These are phyloP conservation scores for Plumapathes pennacea DNA, from an alignment of 92 coral and sea anemone species.

Conservation along the genomic window DNA sequence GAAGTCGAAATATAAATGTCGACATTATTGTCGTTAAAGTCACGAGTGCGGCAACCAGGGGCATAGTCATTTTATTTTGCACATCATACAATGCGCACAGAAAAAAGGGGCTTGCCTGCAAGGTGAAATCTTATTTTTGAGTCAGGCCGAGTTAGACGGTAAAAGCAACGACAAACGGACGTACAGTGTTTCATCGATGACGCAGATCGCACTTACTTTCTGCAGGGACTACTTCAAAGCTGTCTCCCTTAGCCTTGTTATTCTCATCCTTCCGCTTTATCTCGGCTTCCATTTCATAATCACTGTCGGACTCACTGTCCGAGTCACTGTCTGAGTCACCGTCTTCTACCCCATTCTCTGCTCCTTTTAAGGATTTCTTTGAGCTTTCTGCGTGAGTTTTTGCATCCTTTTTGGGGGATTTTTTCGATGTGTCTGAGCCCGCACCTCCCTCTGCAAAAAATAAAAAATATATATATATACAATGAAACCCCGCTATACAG, in stretches of 20 bases:
- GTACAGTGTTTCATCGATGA: too few species aligned
- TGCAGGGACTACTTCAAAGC: constrained; percentile 87
- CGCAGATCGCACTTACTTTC: constrained; percentile 37
- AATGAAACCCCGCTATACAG: too few species aligned
- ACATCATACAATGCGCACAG: too few species aligned
- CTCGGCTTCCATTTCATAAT: constrained; percentile 64
- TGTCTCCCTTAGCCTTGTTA: constrained; percentile 29
- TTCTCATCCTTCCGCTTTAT: constrained; percentile 7
- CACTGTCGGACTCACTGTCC: constrained; percentile 74
- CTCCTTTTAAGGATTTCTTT: constrained; percentile 1
- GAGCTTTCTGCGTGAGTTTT: neutral
- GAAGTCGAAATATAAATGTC: too few species aligned
- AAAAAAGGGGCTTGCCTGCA: too few species aligned
- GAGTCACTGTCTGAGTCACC: constrained; percentile 51
- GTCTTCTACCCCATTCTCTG: constrained; percentile 25
- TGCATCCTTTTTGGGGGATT: constrained; percentile 13
- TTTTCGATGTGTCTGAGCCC: neutral
- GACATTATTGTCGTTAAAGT: too few species aligned
- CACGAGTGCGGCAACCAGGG: too few species aligned
- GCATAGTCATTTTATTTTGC: too few species aligned
- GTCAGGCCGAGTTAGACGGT: too few species aligned
- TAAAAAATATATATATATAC: too few species aligned
- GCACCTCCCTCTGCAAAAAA: neutral
- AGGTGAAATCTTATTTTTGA: too few species aligned
- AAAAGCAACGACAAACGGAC: too few species aligned